Percentiles rank a stretch among this genome's conserved stretches.
These are phyloP conservation scores for Aythya fuligula DNA, from an alignment of 2,797 vertebrate species.

Conservation along the genomic window DNA sequence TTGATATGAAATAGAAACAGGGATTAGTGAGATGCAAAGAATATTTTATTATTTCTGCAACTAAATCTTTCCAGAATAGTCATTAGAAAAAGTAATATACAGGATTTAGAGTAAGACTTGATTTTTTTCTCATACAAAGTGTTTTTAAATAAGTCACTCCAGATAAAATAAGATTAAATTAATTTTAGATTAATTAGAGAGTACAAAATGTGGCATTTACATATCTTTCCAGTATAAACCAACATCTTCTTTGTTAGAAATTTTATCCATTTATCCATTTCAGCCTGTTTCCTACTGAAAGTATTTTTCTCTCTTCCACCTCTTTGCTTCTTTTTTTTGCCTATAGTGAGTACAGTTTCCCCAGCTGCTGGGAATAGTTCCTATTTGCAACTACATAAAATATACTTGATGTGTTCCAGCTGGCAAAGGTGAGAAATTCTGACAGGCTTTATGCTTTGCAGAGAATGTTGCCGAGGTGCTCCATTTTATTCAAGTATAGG, in stretches of 20 bases:
- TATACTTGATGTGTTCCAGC: neutral
- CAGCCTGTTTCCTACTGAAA: neutral
- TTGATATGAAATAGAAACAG: neutral
- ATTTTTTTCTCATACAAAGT: neutral
- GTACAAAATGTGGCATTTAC: neutral
- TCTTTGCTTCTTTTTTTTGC: neutral
- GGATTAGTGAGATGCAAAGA: neutral
- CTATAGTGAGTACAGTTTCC: neutral
- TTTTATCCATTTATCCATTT: neutral
- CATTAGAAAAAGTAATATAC: neutral
- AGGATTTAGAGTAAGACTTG: neutral
- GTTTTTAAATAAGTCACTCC: neutral
- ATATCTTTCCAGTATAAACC: neutral
- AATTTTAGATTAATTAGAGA: neutral
- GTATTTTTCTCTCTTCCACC: neutral
- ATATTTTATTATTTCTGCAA: neutral
- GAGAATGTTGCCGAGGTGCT: slow-evolving; percentile 39
- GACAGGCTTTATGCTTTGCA: neutral
- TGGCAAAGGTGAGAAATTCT: neutral
- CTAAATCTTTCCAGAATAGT: neutral
- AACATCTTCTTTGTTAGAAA: neutral
- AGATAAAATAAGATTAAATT: neutral
- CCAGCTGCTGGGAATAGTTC: neutral
- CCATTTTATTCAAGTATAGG: slow-evolving; percentile 20
- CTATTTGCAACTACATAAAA: neutral